Evolutionary conservation across 1,140 invertebrate species (phyloP), one percentile per base, ranked within the genome.

Genomic region (Pinna nobilis): DNA sequence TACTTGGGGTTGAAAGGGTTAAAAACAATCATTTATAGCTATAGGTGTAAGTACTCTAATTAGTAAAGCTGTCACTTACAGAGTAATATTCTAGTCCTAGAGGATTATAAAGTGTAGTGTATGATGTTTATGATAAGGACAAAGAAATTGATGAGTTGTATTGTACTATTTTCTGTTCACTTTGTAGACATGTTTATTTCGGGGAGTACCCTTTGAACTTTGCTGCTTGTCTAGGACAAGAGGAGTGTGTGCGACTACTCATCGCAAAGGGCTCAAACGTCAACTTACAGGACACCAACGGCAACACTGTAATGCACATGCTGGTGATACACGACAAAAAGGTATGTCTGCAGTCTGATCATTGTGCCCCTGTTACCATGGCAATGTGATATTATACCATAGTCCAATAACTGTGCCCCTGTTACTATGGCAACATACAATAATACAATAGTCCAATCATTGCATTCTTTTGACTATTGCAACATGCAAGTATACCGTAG

Each of bases 171-270:
- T 50, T 9, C 9, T 23, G 1, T 23, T 28, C 32, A 53, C 32
- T 59, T 55, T 76, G 33, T 50, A 87, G 87, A 7, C 97, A 98
- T 88, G 96, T 98, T 0, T 99, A 99, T 88, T 99, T 97, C 95
- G 98, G 98, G 37, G 97, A 99, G 90, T 99, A 98, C 90, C 97
- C 98, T 0, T 89, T 99, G 15, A 94, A 93, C 60, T 99, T 99
- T 90, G 97, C 98, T 2, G 97, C 97, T 0, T 99, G 97, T 87
- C 90, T 99, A 0, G 95, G 95, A 1, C 98, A 99, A 90, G 97
- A 98, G 86, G 98, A 99, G 87, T 98, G 97, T 87, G 98, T 98
- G 81, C 92, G 98, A 9, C 90, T 99, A 76, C 95, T 99, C 66
- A 87, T 98, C 44, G 96, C 97, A 0, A 94, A 95, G 88, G 85